A percentile compares a stretch with the other conserved stretches of the same genome.
phyloP scores from a whole-genome alignment of 2,113 vertebrate species.

The Psammodynastes pulverulentus region DNA sequence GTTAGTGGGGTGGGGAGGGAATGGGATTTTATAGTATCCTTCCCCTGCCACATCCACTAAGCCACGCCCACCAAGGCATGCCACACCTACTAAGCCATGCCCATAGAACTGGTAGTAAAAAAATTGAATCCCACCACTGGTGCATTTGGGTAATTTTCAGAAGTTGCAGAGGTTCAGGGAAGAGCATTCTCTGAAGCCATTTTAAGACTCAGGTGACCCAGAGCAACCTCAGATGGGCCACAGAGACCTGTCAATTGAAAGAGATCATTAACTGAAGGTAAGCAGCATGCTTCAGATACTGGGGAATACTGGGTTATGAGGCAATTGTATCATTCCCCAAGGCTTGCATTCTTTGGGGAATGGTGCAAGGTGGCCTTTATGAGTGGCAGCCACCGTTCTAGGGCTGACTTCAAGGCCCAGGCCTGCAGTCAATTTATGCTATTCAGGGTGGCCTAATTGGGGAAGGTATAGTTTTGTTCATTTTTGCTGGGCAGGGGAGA shows the following conservation, averaged over 20 bases:
- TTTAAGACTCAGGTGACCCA: background rate
- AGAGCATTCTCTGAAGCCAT: background rate
- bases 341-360: too few species aligned
- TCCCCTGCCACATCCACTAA: too few species aligned
- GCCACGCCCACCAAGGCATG: too few species aligned
- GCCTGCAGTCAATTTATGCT: background rate
- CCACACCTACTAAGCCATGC: too few species aligned
- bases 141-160: background rate
- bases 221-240: background rate
- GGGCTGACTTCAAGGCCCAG: too few species aligned
- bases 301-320: background rate
- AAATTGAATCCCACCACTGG: too few species aligned
- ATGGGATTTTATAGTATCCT: too few species aligned
- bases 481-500: background rate
- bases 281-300: background rate
- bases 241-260: background rate
- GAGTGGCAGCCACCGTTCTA: background rate
- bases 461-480: background rate
- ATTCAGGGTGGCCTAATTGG: background rate
- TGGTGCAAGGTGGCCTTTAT: too few species aligned
- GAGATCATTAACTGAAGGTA: background rate
- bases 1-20: too few species aligned
- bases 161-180: background rate
- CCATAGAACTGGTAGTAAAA: too few species aligned
- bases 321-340: background rate